Evolutionary conservation across 2,888 invertebrate species (phyloP).

Genomic region (Psylliodes chrysocephalus): DNA sequence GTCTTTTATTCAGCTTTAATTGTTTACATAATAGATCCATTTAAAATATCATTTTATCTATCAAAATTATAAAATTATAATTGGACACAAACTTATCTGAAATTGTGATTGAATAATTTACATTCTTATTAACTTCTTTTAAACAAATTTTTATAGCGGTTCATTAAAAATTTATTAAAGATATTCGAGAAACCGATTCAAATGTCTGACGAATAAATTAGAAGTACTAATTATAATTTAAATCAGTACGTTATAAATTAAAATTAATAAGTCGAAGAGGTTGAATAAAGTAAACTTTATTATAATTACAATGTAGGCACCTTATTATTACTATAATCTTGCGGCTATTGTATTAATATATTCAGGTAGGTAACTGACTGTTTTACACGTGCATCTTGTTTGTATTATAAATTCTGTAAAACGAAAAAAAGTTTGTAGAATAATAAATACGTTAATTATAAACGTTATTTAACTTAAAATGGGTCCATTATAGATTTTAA

Average conservation of each 20-base stretch:
- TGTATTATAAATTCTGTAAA: background rate
- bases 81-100: no score
- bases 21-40: no score
- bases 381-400: background rate
- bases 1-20: no score
- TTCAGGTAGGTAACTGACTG: background rate
- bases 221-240: constrained; percentile 6
- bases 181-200: background rate
- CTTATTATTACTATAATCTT: background rate
- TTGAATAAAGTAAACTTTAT: constrained; percentile 7
- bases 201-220: background rate
- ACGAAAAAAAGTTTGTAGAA: background rate
- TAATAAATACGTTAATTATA: no score
- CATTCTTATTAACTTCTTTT: background rate
- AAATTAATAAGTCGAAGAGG: constrained; percentile 1
- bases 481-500: no score
- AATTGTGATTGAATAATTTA: background rate
- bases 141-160: constrained; percentile 1
- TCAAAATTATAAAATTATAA: no score
- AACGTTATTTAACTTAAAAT: no score
- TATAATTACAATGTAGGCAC: constrained; percentile 2
- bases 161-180: background rate
- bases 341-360: background rate
- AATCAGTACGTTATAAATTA: constrained; percentile 4
- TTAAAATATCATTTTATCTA: no score